These are phyloP conservation scores for Agriopis aurantiaria DNA, from an alignment of 2,888 invertebrate species.

Conservation along the genomic window DNA sequence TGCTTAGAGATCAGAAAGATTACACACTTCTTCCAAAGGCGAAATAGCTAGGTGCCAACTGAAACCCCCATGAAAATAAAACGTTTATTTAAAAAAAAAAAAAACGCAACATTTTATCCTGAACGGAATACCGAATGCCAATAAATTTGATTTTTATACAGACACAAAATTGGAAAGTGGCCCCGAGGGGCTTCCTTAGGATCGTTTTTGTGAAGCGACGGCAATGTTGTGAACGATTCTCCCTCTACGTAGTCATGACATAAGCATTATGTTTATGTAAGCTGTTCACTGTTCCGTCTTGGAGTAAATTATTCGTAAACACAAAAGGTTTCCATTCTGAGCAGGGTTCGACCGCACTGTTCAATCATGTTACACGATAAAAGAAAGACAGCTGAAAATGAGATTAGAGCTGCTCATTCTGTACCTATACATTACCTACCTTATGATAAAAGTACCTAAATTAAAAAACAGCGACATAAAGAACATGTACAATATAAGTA, in stretches of 20 bases:
- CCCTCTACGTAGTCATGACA: slow-evolving; percentile 28
- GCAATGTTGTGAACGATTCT: slow-evolving; percentile 30
- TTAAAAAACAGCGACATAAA: too few species aligned
- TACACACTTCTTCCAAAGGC: not conserved
- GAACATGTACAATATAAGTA: too few species aligned
- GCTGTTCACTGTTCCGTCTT: slow-evolving; percentile 20
- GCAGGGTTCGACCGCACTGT: slow-evolving; percentile 16
- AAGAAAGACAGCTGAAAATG: not conserved
- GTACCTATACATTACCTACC: not conserved
- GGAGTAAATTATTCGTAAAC: slow-evolving; percentile 22
- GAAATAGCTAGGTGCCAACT: not conserved
- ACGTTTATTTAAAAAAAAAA: slow-evolving; percentile 6
- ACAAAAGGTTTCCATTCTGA: slow-evolving; percentile 18
- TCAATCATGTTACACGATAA: slow-evolving; percentile 5
- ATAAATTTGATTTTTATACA: slow-evolving; percentile 31
- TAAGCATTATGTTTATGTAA: slow-evolving; percentile 31
- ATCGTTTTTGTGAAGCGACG: slow-evolving; percentile 28
- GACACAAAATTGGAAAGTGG: slow-evolving; percentile 28
- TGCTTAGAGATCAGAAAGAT: too few species aligned
- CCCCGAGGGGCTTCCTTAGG: slow-evolving; percentile 27
- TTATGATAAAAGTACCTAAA: too few species aligned
- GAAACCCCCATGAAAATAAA: not conserved
- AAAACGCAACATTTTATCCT: slow-evolving; percentile 13
- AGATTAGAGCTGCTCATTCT: not conserved
- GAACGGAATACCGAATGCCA: slow-evolving; percentile 19